Evolutionary conservation across 2,797 vertebrate genomes (phyloP), one percentile per base, ranked within the genome.

Genomic region (Danio albolineatus): DNA sequence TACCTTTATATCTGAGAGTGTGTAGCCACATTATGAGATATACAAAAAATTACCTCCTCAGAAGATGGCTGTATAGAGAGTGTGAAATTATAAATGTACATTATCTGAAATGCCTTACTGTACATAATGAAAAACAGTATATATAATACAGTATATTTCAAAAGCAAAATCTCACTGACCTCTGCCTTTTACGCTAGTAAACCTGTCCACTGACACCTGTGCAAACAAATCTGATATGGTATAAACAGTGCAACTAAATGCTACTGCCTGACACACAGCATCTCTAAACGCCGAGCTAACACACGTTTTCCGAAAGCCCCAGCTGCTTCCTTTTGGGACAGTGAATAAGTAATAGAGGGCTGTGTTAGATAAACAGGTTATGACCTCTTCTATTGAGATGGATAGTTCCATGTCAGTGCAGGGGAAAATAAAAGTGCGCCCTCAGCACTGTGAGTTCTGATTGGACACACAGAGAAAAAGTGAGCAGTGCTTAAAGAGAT

Each of bases 401-500:
- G 59, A 84, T 70, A 43, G 41, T 44, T 9, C 49, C 43, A 17
- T 67, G 53, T 66, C 75, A 62, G 28, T 53, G 57, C 16, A 74
- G 53, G 38, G 21, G 16, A 62, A 57, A 76, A 73, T 73, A 76
- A 36, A 70, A 67, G 64, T 13, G 49, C 74, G 19, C 5, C 19
- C 54, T 83, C 73, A 83, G 81, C 70, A 64, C 1, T 66, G 46
- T 67, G 67, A 4, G 4, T 43, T 78, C 62, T 78, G 62, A 74
- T 61, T 62, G 53, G 61, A 60, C 54, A 46, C 38, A 14, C 44
- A 0, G 28, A 46, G n/a, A 48, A 53, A 28, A 73, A 71, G 70
- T 57, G 19, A 73, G 43, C 6, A 21, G 38, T 16, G 51, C 64
- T 71, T 74, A 80, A 53, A 76, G 57, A 73, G 69, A 69, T 75